Percentiles rank a stretch among this genome's conserved stretches.
Conservation (phyloP, 2,888 invertebrate genomes). For the Latheticus oryzae region DNA sequence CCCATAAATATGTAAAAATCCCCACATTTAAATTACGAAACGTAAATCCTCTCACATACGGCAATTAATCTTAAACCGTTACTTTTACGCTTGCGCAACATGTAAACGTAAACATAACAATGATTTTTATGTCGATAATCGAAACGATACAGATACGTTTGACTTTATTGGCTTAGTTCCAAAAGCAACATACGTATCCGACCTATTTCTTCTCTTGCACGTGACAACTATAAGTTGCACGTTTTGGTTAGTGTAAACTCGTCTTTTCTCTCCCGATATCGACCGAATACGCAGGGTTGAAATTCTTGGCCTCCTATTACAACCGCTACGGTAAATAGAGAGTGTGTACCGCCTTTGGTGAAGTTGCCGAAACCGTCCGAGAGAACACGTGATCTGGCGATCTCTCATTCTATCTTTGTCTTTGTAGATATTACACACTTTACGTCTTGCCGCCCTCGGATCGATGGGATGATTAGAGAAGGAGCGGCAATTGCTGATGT, state of each 20-base stretch:
- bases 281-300: conserved; percentile 44
- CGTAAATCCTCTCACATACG: background rate
- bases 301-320: conserved; percentile 51
- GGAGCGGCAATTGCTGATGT: conserved; percentile 11
- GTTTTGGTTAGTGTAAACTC: conserved; percentile 14
- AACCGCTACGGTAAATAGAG: conserved; percentile 44
- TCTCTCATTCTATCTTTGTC: background rate
- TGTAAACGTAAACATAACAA: conserved; percentile 13
- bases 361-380: conserved; percentile 41
- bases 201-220: conserved; percentile 19
- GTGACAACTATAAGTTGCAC: conserved; percentile 4
- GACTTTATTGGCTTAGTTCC: conserved; percentile 18
- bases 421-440: conserved; percentile 10
- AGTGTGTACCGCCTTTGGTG: conserved; percentile 34
- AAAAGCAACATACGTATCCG: conserved; percentile 25
- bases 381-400: conserved; percentile 35
- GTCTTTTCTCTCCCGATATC: conserved; percentile 50
- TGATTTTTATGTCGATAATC: conserved; percentile 22
- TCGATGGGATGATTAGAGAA: conserved; percentile 20
- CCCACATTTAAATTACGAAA: too few species aligned
- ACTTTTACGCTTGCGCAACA: conserved; percentile 16
- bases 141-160: conserved; percentile 22
- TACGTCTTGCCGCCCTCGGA: conserved; percentile 20
- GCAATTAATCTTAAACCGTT: conserved; percentile 2
- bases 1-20: background rate